Base-by-base conservation (phyloP, 1,140 invertebrate genomes). In the Brachionus plicatilis region DNA sequence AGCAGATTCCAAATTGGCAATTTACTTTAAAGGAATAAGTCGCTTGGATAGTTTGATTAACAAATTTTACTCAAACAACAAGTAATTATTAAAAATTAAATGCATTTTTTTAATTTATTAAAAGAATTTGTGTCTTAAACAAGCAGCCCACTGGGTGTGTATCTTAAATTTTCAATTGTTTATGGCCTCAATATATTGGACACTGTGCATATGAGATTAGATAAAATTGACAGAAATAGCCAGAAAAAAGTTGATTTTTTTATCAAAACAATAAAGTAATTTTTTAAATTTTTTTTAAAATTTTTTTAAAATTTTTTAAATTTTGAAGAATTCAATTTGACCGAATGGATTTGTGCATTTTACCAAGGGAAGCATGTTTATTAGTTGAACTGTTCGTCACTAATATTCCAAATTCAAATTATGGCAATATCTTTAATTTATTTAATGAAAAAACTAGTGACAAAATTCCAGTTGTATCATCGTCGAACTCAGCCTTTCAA, bases 141-240 rank as follows among this genome's bases (percentile, higher is more conserved):
- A 37, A 60, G 33, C 53, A 68, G 14, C 53, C 14, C 65, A 33
- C 12, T 65, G 7, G 79, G 41, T 4, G 8, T 82, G 37, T 65
- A 37, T 65, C 45, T 82, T 65, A 82, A 60, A 82, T 60, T 82
- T 41, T 82, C 79, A 14, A 24, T 82, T 29, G 17, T 43, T 68
- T 68, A 82, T 68, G 79, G 79, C 5, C 11, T 3, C 12, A 60
- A 68, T 17, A 5, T 12, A 41, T 27, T 82, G 8, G 79, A 82
- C 27, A 45, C 14, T 37, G 65, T 82, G 7, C n/a, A 1, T 60
- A 0, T 82, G 3, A 60, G 33, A 65, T 12, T 82, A 27, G 79
- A 65, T 12, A 60, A 47, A 82, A 45, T 82, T 33, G 53, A 82
- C 6, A 37, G n/a, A n/a, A 29, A 65, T 47, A 24, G 2, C 33